Evolutionary conservation across 2,888 invertebrate genomes (phyloP), one percentile per base, ranked within the genome.

Genomic region (Phortica magna): DNA sequence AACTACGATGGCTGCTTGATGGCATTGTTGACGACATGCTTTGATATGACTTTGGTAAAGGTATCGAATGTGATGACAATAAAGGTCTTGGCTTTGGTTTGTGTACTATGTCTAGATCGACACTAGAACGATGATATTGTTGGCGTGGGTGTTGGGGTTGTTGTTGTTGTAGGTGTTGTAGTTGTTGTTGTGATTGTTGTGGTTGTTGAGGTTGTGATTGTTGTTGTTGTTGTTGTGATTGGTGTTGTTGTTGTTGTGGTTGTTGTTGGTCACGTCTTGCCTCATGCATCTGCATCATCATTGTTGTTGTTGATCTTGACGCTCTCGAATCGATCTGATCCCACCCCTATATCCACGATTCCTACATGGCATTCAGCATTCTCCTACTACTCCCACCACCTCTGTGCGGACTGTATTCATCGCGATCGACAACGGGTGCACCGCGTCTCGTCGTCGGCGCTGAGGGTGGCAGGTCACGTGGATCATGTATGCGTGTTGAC

Each of bases 331-430:
- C 91, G 91, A 91, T 90, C 91, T 91, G 91, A 91, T 91, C 91
- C 91, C 92, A 91, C 91, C 92, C 92, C 92, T 92, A 92, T 91
- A 92, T 92, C 92, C 92, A 92, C 91, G 92, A 92, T 91, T 92
- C 92, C 92, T 92, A 92, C 92, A 92, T 92, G 91, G 92, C 92
- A 90, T 92, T 92, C 84, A 92, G 91, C 88, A 91, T 91, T 91
- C 92, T 92, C 90, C 92, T 91, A 91, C 91, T 92, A 90, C 92
- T 92, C 90, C 92, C 92, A 89, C 92, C 91, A 90, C 92, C 91
- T 89, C 92, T 91, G 83, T 92, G 92, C 88, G 92, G 92, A 90
- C 92, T 92, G 89, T 92, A 92, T 90, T 92, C 92, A 85, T 92
- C 92, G 84, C 91, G 91, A 87, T 92, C 91, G 80, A 90, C 89